Conservation (phyloP, 1,140 invertebrate species). For the Helicoverpa zea region DNA sequence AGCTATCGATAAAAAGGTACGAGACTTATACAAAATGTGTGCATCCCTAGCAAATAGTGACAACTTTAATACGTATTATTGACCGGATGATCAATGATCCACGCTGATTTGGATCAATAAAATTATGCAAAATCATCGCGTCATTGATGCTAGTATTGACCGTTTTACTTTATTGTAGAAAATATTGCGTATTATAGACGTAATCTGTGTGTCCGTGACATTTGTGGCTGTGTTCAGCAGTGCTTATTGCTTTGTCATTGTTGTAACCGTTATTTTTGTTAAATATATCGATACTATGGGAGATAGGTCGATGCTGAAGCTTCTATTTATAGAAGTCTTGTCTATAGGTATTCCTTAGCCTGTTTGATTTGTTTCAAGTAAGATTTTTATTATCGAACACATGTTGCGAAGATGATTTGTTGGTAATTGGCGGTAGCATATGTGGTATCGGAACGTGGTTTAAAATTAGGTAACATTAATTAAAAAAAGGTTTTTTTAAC, state of each 20-base stretch:
- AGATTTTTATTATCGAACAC: too few species aligned
- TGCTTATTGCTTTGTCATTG: constrained; percentile 62
- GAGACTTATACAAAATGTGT: not conserved
- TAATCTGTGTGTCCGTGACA: constrained; percentile 52
- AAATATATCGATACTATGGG: not conserved
- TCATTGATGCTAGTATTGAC: constrained; percentile 76
- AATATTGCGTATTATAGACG: constrained; percentile 64
- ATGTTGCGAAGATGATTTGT: too few species aligned
- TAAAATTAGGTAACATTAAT: too few species aligned
- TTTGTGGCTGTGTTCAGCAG: constrained; percentile 37
- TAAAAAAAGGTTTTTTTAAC: too few species aligned
- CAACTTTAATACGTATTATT: constrained; percentile 80
- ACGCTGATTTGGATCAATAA: constrained; percentile 83
- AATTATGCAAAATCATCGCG: constrained; percentile 84
- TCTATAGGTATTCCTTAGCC: not conserved
- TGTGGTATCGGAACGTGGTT: too few species aligned
- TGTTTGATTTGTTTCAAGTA: not conserved
- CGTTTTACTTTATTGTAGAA: constrained; percentile 72
- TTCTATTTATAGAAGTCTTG: not conserved
- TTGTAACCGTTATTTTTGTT: constrained; percentile 58
- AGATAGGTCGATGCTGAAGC: not conserved
- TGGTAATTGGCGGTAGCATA: too few species aligned
- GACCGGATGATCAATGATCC: constrained; percentile 83
- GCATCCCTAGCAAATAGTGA: constrained; percentile 71
- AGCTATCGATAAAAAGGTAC: constrained; percentile 32